A percentile compares a stretch with the other conserved stretches of the same genome.
These are phyloP conservation scores for Myrmecobius fasciatus DNA, from an alignment of 2,113 vertebrate species.

Conservation along the genomic window DNA sequence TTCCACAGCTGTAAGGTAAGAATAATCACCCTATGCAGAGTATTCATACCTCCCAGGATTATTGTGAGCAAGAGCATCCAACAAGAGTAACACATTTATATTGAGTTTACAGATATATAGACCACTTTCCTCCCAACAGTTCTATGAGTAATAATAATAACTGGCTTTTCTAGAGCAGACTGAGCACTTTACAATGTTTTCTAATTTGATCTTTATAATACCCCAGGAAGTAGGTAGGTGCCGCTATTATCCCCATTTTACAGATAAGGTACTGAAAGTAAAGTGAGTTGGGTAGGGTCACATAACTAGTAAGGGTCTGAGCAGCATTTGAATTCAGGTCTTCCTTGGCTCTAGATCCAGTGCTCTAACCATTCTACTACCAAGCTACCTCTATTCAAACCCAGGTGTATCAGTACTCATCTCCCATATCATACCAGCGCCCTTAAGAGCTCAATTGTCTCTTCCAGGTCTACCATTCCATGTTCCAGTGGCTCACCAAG, in stretches of 20 bases:
- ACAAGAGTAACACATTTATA: too few relatives aligned
- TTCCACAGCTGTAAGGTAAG: neutral
- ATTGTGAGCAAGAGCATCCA: neutral
- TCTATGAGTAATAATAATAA: too few relatives aligned
- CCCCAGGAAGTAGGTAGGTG: too few relatives aligned
- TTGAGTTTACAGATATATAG: too few relatives aligned
- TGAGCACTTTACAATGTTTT: too few relatives aligned
- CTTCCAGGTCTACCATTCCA: neutral
- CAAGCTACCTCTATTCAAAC: neutral
- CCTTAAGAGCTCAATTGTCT: neutral
- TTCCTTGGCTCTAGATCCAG: neutral
- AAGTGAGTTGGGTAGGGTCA: neutral
- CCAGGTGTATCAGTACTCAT: neutral
- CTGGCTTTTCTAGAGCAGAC: too few relatives aligned
- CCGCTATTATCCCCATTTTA: neutral
- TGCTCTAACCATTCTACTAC: neutral
- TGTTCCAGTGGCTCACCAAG: neutral
- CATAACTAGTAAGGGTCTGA: too few relatives aligned
- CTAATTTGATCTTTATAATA: too few relatives aligned
- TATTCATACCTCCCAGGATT: neutral
- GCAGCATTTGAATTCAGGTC: neutral
- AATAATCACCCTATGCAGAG: neutral
- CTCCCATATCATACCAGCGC: neutral
- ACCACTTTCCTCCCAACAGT: too few relatives aligned
- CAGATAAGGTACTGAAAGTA: neutral